Evolutionary conservation across 2,888 invertebrate genomes (phyloP), one percentile per base, ranked within the genome.

Genomic region (Cataglyphis livida): DNA sequence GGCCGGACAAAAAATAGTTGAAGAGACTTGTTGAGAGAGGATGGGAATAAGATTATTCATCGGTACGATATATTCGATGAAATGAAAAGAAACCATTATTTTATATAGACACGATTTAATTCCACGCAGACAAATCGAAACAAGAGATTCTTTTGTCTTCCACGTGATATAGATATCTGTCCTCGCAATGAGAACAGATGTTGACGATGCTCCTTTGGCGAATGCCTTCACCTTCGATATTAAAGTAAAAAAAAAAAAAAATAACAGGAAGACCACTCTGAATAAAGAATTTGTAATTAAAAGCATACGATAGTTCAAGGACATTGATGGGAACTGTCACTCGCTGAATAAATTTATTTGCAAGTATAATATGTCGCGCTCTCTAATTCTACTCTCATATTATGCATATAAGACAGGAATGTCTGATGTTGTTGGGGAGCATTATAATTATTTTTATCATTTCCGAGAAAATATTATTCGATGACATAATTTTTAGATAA

Each of bases 281-380:
- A 73, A 62, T 62, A 41, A 71, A 57, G 35, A 57, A 48, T 32
- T 18, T 12, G 32, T 68, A 5, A 18, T 25, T 73, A 57, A 59
- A 73, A 73, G 28, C 6, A 41, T 0, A 18, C n/a, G n/a, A 73
- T 59, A 62, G 41, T 73, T 73, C 28, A 65, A 73, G 64, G 41
- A 41, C 38, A 41, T n/a, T 41, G 28, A 73, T 73, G 65, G 28
- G 28, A 9, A 64, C 15, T 28, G n/a, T 28, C 41, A n/a, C 28
- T 41, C 9, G 28, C 6, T 18, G 38, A 18, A 25, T 41, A 73
- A 73, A 73, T 62, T 73, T 28, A 73, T 73, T 73, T 64, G 21
- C 73, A 73, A 73, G 73, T 73, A 62, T 73, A 73, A 73, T 44
- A 12, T 62, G n/a, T 2, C 12, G 32, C 28, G 9, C 61, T 18